Evolutionary conservation across 2,888 invertebrate species (phyloP), one percentile per base, ranked within the genome.

Genomic region (Yponomeuta evonymella): DNA sequence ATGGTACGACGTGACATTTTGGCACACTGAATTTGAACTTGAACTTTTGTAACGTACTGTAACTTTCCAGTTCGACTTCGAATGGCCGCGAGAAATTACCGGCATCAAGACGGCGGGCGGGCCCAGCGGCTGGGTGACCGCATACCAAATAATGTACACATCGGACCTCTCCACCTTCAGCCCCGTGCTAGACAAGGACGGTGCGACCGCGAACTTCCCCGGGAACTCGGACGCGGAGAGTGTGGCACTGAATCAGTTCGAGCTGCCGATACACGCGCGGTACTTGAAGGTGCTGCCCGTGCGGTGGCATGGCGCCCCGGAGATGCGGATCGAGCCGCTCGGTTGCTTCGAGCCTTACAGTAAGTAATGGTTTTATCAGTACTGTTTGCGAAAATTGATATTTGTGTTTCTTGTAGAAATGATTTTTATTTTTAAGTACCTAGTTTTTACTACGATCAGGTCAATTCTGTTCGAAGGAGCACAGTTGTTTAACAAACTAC

Each of bases 61-160:
- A 15, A 43, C 68, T 72, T 79, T 85, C 11, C 84, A 95, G 94
- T 95, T 97, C 81, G 95, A 97, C 86, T 97, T 97, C 83, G 86
- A 95, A 69, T 95, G 94, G 30, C 94, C 95, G 0, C 94, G 96
- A 68, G 95, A 95, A 79, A 85, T 98, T 63, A 97, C 97, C 0
- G 97, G 97, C 48, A 84, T 98, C 67, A 93, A 94, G 70, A 96
- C 96, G 0, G 95, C 95, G 82, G 96, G 95, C 15, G 95, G 95
- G 0, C 87, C 93, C 0, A 89, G 93, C 66, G 95, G 95, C 29
- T 97, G 96, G 96, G 96, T 97, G 1, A 94, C 94, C 1, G 92
- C 95, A 0, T 97, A 95, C 87, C 94, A 94, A 77, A 90, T 97
- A 0, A 86, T 94, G 77, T 97, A 96, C 86, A 96, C 97, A 0